Conservation (phyloP, 2,797 vertebrate genomes). For the Clarias laeviceps region DNA sequence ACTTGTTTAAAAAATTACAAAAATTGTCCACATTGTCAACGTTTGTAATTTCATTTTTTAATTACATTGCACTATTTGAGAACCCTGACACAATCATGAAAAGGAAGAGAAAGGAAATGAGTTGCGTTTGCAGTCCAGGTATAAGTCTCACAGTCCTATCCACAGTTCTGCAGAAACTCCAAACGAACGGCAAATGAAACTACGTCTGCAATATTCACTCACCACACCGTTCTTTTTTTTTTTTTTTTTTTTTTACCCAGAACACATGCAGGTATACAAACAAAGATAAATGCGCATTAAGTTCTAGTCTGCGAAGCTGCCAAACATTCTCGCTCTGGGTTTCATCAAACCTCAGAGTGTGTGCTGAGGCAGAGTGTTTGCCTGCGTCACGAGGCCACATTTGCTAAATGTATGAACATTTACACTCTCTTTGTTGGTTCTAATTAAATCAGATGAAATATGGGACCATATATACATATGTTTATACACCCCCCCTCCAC, state of each 20-base stretch:
- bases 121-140: neutral
- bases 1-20: neutral
- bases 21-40: neutral
- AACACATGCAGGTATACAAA: conserved; percentile 53
- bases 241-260: neutral
- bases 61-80: too few relatives aligned
- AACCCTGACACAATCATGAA: too few relatives aligned
- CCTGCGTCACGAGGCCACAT: conserved; percentile 27
- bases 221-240: conserved; percentile 38
- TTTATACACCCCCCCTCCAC: neutral
- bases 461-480: conserved; percentile 16
- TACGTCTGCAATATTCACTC: neutral
- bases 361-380: neutral
- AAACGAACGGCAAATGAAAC: neutral
- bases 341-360: conserved; percentile 31
- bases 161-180: neutral
- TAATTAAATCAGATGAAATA: conserved; percentile 40
- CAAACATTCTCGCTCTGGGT: conserved; percentile 35
- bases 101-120: conserved; percentile 2
- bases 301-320: conserved; percentile 19
- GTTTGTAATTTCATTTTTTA: neutral
- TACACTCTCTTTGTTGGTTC: neutral
- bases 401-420: conserved; percentile 25
- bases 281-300: conserved; percentile 44
- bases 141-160: neutral